These are phyloP conservation scores for Podocnemis expansa DNA, from an alignment of 2,113 vertebrate genomes.

Conservation along the genomic window DNA sequence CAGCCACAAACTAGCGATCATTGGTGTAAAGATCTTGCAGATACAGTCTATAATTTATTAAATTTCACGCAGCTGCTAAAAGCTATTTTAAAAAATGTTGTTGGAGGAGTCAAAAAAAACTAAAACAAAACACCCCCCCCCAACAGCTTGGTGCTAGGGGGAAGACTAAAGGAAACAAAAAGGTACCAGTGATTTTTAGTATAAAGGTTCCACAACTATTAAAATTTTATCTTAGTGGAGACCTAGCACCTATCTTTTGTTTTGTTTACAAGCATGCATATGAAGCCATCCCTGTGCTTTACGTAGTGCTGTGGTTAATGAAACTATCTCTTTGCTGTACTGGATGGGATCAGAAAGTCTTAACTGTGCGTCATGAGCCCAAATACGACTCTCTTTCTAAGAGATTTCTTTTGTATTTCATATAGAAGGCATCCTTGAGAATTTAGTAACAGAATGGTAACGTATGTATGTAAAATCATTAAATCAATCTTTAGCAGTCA, in stretches of 20 bases:
- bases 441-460: not conserved
- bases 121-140: too few relatives aligned
- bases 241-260: not conserved
- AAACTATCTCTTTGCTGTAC: not conserved
- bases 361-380: not conserved
- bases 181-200: not conserved
- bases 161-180: not conserved
- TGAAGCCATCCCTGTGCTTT: not conserved
- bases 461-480: not conserved
- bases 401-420: not conserved
- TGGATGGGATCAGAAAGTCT: not conserved
- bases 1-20: too few relatives aligned
- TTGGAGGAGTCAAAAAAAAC: not conserved
- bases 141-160: not conserved
- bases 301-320: not conserved
- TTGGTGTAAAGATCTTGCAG: not conserved
- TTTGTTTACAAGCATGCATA: not conserved
- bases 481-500: not conserved
- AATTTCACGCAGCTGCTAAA: not conserved
- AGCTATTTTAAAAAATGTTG: not conserved
- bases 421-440: not conserved
- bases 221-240: constrained; percentile 33
- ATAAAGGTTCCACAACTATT: constrained; percentile 26
- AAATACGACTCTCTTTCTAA: not conserved
- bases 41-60: not conserved